These are phyloP conservation scores for Gobiocypris rarus DNA, from an alignment of 2,113 vertebrate genomes.

Conservation along the genomic window DNA sequence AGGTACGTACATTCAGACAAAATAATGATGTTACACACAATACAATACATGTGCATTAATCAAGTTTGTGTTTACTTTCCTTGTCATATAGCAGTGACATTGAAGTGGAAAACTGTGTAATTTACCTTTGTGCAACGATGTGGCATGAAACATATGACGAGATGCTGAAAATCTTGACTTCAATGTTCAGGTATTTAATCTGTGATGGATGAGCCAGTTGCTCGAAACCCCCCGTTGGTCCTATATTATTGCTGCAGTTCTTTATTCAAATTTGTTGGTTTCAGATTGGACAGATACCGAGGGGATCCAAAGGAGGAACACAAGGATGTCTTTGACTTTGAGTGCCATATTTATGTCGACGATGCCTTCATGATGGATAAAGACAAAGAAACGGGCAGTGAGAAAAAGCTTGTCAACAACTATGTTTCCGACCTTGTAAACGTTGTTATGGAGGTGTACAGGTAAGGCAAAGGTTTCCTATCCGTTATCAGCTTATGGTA, in stretches of 20 bases:
- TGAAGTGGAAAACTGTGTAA: conserved; percentile 70
- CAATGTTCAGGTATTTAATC: conserved; percentile 78
- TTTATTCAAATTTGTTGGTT: conserved; percentile 38
- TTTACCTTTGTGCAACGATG: conserved; percentile 84
- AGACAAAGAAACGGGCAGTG: conserved; percentile 59
- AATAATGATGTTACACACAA: not conserved
- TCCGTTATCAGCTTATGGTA: not conserved
- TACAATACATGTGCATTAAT: not conserved
- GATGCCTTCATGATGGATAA: conserved; percentile 73
- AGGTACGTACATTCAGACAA: conserved; percentile 58
- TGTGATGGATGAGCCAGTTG: not conserved
- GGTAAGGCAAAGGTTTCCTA: conserved; percentile 60
- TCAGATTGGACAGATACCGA: conserved; percentile 78
- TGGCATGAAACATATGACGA: conserved; percentile 84
- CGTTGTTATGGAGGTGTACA: conserved; percentile 78
- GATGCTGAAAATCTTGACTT: conserved; percentile 83
- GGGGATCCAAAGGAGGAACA: conserved; percentile 76
- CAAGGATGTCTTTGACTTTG: conserved; percentile 78
- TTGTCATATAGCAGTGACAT: conserved; percentile 38
- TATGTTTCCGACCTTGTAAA: conserved; percentile 73
- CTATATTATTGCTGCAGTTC: not conserved
- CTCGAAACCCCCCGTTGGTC: not conserved
- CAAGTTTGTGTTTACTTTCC: not conserved
- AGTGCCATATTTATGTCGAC: conserved; percentile 78
- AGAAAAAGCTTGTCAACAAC: conserved; percentile 68